phyloP scores from a whole-genome alignment of 2,797 vertebrate genomes.

The Menidia menidia region DNA sequence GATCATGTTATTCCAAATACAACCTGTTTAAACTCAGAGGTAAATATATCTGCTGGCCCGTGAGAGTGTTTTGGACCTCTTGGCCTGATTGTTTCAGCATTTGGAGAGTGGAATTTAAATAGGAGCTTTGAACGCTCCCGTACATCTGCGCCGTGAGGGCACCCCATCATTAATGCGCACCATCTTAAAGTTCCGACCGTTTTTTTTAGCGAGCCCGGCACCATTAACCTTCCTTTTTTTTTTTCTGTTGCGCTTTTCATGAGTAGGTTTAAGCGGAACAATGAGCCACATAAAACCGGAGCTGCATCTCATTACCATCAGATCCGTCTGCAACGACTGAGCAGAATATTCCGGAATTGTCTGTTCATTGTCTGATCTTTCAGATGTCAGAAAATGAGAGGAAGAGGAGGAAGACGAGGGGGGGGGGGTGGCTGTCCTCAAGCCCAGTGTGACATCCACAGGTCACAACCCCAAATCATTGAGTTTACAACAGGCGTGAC shows the following conservation, averaged over 20 bases:
- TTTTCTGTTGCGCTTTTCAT: slow-evolving; percentile 10
- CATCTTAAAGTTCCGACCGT: not conserved
- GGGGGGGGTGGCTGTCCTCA: too few relatives aligned
- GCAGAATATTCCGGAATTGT: not conserved
- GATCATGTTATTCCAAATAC: slow-evolving; percentile 55
- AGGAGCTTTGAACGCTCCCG: slow-evolving; percentile 14
- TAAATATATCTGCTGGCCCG: slow-evolving; percentile 44
- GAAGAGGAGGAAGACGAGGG: too few relatives aligned
- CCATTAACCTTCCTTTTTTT: slow-evolving; percentile 1
- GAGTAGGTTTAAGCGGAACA: not conserved
- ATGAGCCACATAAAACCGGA: slow-evolving; percentile 2
- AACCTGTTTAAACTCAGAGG: slow-evolving; percentile 55
- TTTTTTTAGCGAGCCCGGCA: slow-evolving; percentile 3
- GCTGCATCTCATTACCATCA: slow-evolving; percentile 1
- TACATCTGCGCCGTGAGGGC: slow-evolving; percentile 29
- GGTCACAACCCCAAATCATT: not conserved
- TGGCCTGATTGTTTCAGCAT: slow-evolving; percentile 41
- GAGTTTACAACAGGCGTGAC: not conserved
- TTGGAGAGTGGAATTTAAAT: slow-evolving; percentile 47
- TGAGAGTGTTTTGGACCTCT: slow-evolving; percentile 35
- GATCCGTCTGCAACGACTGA: not conserved
- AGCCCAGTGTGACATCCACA: too few relatives aligned
- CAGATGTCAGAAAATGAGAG: slow-evolving; percentile 1
- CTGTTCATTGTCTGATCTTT: not conserved
- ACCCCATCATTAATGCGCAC: not conserved